A percentile compares a stretch with the other conserved stretches of the same genome.
Evolutionary conservation across 2,797 vertebrate species (phyloP).

Genomic region (Sebastes trivittatus): DNA sequence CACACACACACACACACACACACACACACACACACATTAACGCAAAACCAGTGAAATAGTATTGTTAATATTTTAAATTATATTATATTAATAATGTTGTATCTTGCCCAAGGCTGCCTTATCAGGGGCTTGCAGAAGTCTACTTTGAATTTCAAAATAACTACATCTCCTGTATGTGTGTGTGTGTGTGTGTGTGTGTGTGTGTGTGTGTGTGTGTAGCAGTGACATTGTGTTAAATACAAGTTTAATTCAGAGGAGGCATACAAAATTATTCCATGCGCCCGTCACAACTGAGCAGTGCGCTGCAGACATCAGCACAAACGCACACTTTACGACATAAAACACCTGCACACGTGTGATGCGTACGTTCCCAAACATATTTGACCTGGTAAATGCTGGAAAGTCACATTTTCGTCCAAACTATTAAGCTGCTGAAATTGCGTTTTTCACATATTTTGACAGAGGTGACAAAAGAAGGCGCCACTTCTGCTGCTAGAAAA

Average conservation of each 20-base stretch:
- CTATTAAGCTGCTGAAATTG: conserved; percentile 22
- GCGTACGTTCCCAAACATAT: not conserved
- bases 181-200: conserved; percentile 5
- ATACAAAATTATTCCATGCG: conserved; percentile 10
- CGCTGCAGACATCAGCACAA: conserved; percentile 16
- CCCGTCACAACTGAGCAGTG: conserved; percentile 17
- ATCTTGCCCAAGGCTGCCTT: conserved; percentile 64
- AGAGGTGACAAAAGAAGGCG: not conserved
- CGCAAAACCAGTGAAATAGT: conserved; percentile 44
- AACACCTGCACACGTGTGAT: not conserved
- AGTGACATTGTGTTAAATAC: conserved; percentile 19
- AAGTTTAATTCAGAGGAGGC: conserved; percentile 16
- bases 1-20: conserved; percentile 11
- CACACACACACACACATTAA: conserved; percentile 28
- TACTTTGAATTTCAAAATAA: conserved; percentile 75
- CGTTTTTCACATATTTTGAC: conserved; percentile 11
- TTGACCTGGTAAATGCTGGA: not conserved
- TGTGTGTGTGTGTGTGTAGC: not conserved
- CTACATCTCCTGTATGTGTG: conserved; percentile 25
- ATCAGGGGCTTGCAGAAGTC: conserved; percentile 71
- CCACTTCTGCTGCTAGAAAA: not conserved
- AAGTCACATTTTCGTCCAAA: not conserved
- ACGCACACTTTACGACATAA: not conserved
- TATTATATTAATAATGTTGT: conserved; percentile 11
- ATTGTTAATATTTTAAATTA: conserved; percentile 55